These are phyloP conservation scores for Macaca fascicularis DNA, from an alignment of 2,113 vertebrate species.

Conservation along the genomic window DNA sequence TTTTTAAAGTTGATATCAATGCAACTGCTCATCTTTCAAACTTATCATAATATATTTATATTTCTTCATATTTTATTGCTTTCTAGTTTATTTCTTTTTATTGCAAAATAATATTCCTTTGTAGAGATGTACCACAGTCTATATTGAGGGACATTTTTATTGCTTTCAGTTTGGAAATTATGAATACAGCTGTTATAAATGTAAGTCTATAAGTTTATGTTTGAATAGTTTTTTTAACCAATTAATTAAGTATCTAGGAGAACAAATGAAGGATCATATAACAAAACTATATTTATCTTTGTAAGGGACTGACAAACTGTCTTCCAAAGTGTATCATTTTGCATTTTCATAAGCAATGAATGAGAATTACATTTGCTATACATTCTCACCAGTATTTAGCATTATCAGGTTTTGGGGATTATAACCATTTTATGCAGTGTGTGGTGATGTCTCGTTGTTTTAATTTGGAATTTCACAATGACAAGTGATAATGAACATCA, in stretches of 20 bases:
- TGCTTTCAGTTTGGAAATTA: background rate
- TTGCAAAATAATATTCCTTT: background rate
- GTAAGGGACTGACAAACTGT: background rate
- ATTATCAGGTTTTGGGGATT: background rate
- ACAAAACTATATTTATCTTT: background rate
- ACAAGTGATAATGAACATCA: background rate
- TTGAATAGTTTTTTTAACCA: background rate
- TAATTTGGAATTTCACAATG: background rate
- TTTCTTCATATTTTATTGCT: background rate
- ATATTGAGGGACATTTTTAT: background rate
- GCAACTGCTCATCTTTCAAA: background rate
- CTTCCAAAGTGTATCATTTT: background rate
- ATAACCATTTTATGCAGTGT: background rate
- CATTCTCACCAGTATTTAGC: background rate
- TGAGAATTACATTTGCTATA: background rate
- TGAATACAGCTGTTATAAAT: background rate
- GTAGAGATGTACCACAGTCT: background rate
- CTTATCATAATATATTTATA: background rate
- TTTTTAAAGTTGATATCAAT: background rate
- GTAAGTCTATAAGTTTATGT: background rate
- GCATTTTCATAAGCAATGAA: background rate
- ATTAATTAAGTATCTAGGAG: background rate
- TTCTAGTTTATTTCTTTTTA: background rate
- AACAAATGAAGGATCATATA: background rate
- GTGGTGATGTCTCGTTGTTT: background rate